These are phyloP conservation scores for Eupithecia insigniata DNA, from an alignment of 2,888 invertebrate species.

Conservation along the genomic window DNA sequence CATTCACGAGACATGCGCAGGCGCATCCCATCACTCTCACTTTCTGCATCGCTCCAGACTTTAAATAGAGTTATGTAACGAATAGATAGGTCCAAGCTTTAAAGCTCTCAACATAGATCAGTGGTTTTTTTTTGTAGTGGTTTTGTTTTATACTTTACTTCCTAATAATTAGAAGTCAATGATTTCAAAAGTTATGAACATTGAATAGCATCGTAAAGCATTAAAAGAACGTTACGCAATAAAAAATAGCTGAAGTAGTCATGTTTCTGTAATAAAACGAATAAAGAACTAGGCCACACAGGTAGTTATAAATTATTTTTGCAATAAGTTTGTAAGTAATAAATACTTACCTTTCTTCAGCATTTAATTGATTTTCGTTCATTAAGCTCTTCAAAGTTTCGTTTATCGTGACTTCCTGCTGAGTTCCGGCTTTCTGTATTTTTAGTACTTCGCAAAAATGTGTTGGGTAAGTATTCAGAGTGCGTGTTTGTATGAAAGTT, in stretches of 20 bases:
- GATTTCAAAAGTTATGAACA: slow-evolving; percentile 28
- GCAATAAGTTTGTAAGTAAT: background rate
- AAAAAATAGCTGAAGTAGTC: slow-evolving; percentile 17
- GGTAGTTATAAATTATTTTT: background rate
- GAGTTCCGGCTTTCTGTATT: background rate
- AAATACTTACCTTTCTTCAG: background rate
- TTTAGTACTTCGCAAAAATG: background rate
- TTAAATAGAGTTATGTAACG: slow-evolving; percentile 41
- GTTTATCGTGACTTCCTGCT: background rate
- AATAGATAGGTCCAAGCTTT: background rate
- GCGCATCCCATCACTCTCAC: slow-evolving; percentile 74
- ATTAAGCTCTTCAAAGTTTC: background rate
- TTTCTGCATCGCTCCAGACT: slow-evolving; percentile 54
- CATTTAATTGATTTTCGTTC: background rate
- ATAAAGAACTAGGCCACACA: slow-evolving; percentile 14
- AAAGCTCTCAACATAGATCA: background rate
- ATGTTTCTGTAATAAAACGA: slow-evolving; percentile 12
- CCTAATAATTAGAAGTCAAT: slow-evolving; percentile 1
- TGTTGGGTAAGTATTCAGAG: background rate
- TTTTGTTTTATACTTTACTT: too few species aligned
- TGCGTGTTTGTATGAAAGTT: background rate
- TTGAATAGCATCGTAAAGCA: slow-evolving; percentile 32
- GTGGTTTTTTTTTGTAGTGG: too few species aligned
- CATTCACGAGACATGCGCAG: slow-evolving; percentile 63
- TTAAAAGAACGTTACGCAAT: slow-evolving; percentile 41